A percentile compares a stretch with the other conserved stretches of the same genome.
phyloP scores from a whole-genome alignment of 2,888 invertebrate species.

The Ceriagrion tenellum region DNA sequence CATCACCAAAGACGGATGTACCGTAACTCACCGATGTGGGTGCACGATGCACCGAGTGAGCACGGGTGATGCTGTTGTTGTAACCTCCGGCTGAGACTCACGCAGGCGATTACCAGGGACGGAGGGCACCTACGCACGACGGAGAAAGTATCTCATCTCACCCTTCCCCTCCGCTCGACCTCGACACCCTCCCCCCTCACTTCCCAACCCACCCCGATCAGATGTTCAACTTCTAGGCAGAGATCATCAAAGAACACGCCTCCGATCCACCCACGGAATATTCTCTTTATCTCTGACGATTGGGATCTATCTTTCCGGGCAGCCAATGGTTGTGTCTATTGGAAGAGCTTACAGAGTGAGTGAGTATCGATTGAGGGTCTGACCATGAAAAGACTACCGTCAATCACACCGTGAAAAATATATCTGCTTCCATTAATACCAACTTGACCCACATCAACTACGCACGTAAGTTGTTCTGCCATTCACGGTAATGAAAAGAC shows the following conservation, averaged over 20 bases:
- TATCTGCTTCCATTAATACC: neutral
- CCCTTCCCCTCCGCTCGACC: too few species aligned
- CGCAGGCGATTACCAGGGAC: neutral
- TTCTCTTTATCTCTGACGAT: neutral
- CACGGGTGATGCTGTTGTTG: neutral
- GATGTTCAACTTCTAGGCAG: neutral
- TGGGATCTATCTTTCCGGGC: neutral
- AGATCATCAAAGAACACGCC: neutral
- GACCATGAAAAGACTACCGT: neutral
- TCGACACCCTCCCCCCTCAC: neutral
- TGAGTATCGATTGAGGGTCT: neutral
- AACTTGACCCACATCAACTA: neutral
- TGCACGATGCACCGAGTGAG: neutral
- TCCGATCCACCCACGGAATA: neutral
- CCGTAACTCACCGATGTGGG: neutral
- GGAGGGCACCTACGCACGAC: neutral
- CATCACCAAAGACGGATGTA: neutral
- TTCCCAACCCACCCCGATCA: neutral
- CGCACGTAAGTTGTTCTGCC: neutral
- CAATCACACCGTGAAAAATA: neutral
- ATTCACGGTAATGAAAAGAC: neutral
- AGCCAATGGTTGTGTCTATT: neutral
- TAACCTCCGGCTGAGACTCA: neutral
- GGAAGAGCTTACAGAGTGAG: neutral
- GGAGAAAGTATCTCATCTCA: conserved; percentile 28